Conservation (phyloP, 2,888 invertebrate species). For the Rhingia campestris region DNA sequence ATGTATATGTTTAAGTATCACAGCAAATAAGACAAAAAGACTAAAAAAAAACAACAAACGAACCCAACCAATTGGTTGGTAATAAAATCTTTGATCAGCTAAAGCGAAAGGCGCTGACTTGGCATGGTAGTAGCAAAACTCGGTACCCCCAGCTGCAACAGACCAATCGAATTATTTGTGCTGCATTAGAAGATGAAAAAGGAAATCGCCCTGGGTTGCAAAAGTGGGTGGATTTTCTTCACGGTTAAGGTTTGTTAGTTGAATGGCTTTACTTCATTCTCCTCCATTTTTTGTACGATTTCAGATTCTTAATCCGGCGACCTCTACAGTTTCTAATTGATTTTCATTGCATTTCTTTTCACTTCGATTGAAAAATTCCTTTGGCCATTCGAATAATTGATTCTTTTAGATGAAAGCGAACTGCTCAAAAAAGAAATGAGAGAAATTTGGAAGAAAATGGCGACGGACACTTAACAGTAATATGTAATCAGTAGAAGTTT, state of each 20-base stretch:
- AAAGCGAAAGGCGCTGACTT: conserved; percentile 66
- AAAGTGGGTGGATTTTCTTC: neutral
- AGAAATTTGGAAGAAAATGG: neutral
- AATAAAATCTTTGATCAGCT: conserved; percentile 68
- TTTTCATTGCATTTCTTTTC: conserved; percentile 72
- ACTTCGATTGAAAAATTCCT: conserved; percentile 67
- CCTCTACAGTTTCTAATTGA: conserved; percentile 67
- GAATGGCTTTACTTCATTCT: conserved; percentile 28
- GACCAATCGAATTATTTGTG: conserved; percentile 57
- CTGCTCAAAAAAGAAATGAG: neutral
- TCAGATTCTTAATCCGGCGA: conserved; percentile 47
- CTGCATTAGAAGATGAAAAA: conserved; percentile 41
- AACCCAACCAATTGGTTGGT: conserved; percentile 53
- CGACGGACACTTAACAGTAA: too few species aligned
- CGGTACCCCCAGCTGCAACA: neutral
- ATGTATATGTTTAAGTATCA: conserved; percentile 34
- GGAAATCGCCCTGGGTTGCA: conserved; percentile 21
- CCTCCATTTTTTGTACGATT: conserved; percentile 43
- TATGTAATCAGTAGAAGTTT: too few species aligned
- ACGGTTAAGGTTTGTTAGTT: conserved; percentile 26
- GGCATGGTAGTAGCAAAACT: neutral
- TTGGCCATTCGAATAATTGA: conserved; percentile 67
- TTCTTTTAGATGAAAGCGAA: conserved; percentile 47
- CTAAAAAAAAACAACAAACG: conserved; percentile 58
- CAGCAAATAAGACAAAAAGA: neutral